Conservation (phyloP, 2,113 vertebrate species). For the Myotis brandtii region DNA sequence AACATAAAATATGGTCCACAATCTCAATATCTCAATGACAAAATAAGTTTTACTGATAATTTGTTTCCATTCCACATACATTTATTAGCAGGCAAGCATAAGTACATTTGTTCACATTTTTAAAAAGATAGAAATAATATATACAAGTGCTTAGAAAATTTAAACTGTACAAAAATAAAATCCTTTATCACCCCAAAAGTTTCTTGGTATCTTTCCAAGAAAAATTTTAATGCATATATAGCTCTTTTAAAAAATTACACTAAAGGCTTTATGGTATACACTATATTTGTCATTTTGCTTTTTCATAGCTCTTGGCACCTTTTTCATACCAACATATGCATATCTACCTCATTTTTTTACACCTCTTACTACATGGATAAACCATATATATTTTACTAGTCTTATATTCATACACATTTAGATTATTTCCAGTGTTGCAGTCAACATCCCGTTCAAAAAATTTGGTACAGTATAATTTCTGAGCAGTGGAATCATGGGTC, state of each 20-base stretch:
- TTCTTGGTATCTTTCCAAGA: conserved; percentile 9
- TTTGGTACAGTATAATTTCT: background rate
- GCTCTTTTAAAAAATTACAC: conserved; percentile 15
- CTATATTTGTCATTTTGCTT: background rate
- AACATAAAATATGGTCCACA: background rate
- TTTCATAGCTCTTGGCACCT: background rate
- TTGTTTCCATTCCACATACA: conserved; percentile 26
- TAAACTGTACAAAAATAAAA: conserved; percentile 43
- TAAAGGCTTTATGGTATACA: background rate
- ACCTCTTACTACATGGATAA: background rate
- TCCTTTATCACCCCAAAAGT: background rate
- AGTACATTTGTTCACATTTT: conserved; percentile 23
- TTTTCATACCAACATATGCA: background rate
- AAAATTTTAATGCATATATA: background rate
- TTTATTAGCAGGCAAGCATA: conserved; percentile 41
- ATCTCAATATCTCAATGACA: conserved; percentile 11
- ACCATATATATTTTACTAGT: background rate
- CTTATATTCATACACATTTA: background rate
- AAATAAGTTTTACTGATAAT: conserved; percentile 44
- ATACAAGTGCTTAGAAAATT: conserved; percentile 21
- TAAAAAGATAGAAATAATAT: background rate
- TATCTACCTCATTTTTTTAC: background rate
- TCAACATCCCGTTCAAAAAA: background rate
- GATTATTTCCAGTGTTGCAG: conserved; percentile 8
- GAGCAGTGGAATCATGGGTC: background rate